Evolutionary conservation across 2,888 invertebrate species (phyloP).

Genomic region (Ypsolopha sequella): DNA sequence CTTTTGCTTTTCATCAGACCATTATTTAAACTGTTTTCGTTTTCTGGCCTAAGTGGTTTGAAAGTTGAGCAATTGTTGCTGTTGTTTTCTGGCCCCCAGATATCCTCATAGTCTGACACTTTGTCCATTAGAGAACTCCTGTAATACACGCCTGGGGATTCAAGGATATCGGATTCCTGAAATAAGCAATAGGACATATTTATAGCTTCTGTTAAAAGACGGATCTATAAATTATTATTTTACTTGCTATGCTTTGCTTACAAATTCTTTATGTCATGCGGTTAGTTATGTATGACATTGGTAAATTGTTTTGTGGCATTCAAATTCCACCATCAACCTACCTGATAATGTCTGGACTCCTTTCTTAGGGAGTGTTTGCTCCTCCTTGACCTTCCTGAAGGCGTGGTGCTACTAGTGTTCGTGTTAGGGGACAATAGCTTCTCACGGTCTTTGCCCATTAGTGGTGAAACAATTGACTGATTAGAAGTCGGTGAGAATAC

Average conservation of each 20-base stretch:
- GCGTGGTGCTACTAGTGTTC: constrained; percentile 65
- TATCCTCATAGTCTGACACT: constrained; percentile 95
- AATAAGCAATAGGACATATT: constrained; percentile 18
- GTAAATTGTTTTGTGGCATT: constrained; percentile 5
- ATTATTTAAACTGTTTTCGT: constrained; percentile 49
- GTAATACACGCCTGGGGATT: constrained; percentile 86
- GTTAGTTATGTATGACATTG: constrained; percentile 31
- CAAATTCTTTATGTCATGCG: constrained; percentile 20
- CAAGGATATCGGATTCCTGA: constrained; percentile 85
- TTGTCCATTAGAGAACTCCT: constrained; percentile 91
- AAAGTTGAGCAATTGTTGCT: constrained; percentile 58
- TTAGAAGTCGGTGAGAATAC: constrained; percentile 60
- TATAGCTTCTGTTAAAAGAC: too few relatives aligned
- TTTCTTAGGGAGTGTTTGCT: constrained; percentile 73
- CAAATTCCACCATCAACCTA: constrained; percentile 26
- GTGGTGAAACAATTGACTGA: constrained; percentile 55
- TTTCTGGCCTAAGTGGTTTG: constrained; percentile 52
- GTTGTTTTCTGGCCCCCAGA: constrained; percentile 80
- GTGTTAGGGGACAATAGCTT: constrained; percentile 57
- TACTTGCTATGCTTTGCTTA: too few relatives aligned
- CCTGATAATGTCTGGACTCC: constrained; percentile 80
- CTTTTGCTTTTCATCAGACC: constrained; percentile 67
- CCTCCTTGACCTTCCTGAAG: constrained; percentile 68
- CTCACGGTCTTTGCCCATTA: constrained; percentile 50
- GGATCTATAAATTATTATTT: too few relatives aligned